Conservation (phyloP, 92 coral and sea anemone genomes). For the Paragorgia papillata region DNA sequence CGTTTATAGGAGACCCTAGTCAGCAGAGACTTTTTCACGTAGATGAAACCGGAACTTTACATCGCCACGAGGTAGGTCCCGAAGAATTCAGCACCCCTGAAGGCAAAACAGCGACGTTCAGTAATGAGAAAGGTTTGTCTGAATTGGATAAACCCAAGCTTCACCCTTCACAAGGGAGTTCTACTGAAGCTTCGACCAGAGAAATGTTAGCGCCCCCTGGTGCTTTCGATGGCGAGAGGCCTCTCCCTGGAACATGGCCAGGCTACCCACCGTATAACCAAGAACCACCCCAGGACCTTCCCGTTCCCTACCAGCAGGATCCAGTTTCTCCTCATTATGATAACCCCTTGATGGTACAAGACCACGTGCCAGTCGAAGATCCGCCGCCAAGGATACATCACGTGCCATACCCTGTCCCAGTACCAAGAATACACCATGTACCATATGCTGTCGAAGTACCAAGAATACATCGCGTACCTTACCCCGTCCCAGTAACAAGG, state of each 20-base stretch:
- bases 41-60: conserved; percentile 40
- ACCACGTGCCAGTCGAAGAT: neutral
- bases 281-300: neutral
- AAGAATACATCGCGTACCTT: conserved; percentile 70
- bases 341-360: neutral
- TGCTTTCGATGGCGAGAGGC: neutral
- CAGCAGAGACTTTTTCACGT: conserved; percentile 33
- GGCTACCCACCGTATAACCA: neutral
- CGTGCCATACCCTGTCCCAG: conserved; percentile 6
- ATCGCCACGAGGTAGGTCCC: conserved; percentile 42
- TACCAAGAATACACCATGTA: conserved; percentile 43
- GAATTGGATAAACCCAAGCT: neutral
- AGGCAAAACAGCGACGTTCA: conserved; percentile 28
- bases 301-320: neutral
- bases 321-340: neutral
- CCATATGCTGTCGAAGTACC: conserved; percentile 58
- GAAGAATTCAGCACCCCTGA: conserved; percentile 38
- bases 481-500: conserved; percentile 68
- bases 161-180: conserved; percentile 1
- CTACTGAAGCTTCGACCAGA: conserved; percentile 14
- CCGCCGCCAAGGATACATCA: conserved; percentile 20
- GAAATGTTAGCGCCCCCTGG: neutral
- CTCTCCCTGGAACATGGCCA: neutral
- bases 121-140: neutral
- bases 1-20: conserved; percentile 11